Percentiles rank a stretch among this genome's conserved stretches.
Conservation (phyloP, 1,140 invertebrate genomes). For the Lasioglossum albipes region DNA sequence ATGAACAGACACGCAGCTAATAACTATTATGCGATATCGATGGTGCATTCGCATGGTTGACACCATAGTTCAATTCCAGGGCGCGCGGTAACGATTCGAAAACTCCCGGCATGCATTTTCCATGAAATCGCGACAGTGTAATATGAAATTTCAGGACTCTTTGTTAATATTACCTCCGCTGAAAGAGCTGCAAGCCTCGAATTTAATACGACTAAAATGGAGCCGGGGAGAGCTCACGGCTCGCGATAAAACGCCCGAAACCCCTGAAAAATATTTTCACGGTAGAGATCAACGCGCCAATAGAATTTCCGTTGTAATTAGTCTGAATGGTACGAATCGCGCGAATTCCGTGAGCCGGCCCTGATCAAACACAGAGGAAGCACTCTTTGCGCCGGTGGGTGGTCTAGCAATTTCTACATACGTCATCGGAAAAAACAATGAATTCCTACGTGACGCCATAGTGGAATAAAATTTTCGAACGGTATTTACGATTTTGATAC, state of each 20-base stretch:
- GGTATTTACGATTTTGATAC: no score
- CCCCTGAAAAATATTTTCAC: conserved; percentile 35
- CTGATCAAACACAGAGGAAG: not conserved
- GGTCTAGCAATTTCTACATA: no score
- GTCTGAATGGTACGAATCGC: conserved; percentile 27
- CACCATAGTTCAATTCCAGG: not conserved
- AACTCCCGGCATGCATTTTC: not conserved
- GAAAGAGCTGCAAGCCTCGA: conserved; percentile 25
- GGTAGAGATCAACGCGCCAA: not conserved
- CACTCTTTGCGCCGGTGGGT: no score
- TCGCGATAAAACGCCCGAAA: conserved; percentile 16
- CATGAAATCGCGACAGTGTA: conserved; percentile 3
- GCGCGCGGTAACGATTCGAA: not conserved
- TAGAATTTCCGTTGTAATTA: conserved; percentile 26
- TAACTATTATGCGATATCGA: conserved; percentile 3
- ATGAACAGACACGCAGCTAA: not conserved
- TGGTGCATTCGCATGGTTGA: not conserved
- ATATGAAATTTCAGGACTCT: conserved; percentile 45
- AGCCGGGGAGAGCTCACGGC: not conserved
- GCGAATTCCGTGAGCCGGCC: conserved; percentile 21
- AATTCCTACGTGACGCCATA: no score
- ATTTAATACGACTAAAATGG: conserved; percentile 47
- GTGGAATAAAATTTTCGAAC: no score
- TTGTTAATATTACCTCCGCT: conserved; percentile 34
- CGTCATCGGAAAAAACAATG: no score